Evolutionary conservation across 2,797 vertebrate species (phyloP).

Genomic region (Halcyon chelicuti): DNA sequence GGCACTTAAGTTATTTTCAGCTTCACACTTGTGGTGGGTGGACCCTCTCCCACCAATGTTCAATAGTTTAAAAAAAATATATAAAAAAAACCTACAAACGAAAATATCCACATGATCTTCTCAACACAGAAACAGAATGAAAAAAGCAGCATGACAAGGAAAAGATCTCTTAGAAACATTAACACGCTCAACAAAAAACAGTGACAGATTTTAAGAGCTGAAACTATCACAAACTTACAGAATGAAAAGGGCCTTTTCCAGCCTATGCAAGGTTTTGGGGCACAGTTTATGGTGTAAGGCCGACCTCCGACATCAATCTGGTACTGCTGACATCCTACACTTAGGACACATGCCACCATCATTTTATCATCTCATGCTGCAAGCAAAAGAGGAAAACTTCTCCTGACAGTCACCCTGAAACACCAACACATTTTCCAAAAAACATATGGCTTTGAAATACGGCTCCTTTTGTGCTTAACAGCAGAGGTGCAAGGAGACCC

Average conservation of each 20-base stretch:
- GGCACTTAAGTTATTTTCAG: slow-evolving; percentile 15
- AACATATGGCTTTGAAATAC: slow-evolving; percentile 47
- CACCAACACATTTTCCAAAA: neutral
- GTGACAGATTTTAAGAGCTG: neutral
- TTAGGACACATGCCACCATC: neutral
- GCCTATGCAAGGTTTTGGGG: neutral
- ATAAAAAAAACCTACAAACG: neutral
- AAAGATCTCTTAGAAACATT: neutral
- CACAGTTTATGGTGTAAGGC: neutral
- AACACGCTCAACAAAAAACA: neutral
- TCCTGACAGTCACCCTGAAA: neutral
- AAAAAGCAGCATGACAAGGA: neutral
- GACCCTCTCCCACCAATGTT: neutral
- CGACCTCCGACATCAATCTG: neutral
- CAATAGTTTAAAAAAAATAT: neutral
- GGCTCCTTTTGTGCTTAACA: neutral
- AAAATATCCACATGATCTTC: neutral
- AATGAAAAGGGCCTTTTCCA: neutral
- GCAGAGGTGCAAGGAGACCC: neutral
- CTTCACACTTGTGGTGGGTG: neutral
- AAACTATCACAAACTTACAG: neutral
- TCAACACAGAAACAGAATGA: neutral
- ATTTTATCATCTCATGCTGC: neutral
- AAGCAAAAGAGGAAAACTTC: neutral
- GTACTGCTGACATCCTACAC: neutral